These are phyloP conservation scores for Eulemur coronatus DNA, from an alignment of 2,797 vertebrate species.

Conservation along the genomic window DNA sequence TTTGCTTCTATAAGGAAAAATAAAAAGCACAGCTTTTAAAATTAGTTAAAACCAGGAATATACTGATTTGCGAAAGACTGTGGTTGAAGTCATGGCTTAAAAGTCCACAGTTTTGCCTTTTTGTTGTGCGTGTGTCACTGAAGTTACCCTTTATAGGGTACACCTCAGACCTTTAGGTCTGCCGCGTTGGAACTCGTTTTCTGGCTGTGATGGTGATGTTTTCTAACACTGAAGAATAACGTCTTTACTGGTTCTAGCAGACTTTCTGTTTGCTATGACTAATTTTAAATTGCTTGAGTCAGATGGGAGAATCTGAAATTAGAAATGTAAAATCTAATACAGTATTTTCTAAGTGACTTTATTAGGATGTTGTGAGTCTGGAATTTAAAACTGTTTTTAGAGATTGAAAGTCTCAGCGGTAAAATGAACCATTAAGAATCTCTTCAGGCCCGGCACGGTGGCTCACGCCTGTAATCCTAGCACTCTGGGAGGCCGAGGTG, in stretches of 20 bases:
- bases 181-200: background rate
- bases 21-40: background rate
- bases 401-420: background rate
- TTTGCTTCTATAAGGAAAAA: background rate
- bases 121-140: fast-evolving
- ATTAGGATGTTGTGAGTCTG: background rate
- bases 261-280: background rate
- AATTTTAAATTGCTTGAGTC: background rate
- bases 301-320: background rate
- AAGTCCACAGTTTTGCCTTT: background rate
- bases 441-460: no score
- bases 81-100: background rate
- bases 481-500: no score
- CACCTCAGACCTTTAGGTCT: fast-evolving
- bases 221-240: background rate
- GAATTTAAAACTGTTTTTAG: background rate
- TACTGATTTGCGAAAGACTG: background rate
- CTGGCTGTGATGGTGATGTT: background rate
- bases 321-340: background rate
- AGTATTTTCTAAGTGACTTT: background rate
- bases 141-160: fast-evolving
- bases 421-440: background rate
- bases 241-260: background rate
- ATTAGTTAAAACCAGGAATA: background rate
- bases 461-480: no score